Percentiles rank a stretch among this genome's conserved stretches.
Conservation (phyloP, 2,113 vertebrate species). For the Chrysemys picta region DNA sequence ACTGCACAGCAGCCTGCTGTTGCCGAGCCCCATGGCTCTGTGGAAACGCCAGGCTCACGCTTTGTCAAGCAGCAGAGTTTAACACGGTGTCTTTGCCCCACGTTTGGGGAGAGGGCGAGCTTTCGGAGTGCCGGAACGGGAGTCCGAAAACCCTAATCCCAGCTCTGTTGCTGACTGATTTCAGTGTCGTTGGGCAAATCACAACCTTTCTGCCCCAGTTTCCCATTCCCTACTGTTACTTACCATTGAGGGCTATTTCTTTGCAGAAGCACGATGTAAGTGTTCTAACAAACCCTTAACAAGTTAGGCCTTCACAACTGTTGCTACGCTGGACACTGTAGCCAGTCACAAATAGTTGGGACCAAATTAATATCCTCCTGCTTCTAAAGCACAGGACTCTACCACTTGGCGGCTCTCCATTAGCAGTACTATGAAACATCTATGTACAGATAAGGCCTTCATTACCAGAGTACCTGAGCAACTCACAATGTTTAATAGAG, state of each 20-base stretch:
- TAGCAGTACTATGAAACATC: neutral
- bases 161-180: neutral
- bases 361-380: neutral
- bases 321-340: fast-evolving
- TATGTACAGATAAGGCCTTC: neutral
- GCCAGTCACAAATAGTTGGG: neutral
- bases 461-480: neutral
- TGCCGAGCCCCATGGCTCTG: conserved; percentile 12
- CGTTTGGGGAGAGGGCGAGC: neutral
- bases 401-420: fast-evolving
- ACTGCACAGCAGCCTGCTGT: conserved; percentile 55
- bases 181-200: neutral
- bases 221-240: neutral
- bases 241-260: neutral
- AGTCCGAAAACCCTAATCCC: neutral
- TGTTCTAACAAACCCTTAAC: neutral
- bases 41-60: neutral
- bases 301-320: neutral
- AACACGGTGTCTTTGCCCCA: conserved; percentile 34
- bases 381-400: neutral
- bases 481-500: neutral
- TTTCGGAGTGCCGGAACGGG: conserved; percentile 13
- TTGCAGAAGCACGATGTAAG: neutral
- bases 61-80: conserved; percentile 40
- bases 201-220: neutral